Percentiles rank a stretch among this genome's conserved stretches.
phyloP scores from a whole-genome alignment of 1,140 invertebrate species.

The Schlechtendalia chinensis region DNA sequence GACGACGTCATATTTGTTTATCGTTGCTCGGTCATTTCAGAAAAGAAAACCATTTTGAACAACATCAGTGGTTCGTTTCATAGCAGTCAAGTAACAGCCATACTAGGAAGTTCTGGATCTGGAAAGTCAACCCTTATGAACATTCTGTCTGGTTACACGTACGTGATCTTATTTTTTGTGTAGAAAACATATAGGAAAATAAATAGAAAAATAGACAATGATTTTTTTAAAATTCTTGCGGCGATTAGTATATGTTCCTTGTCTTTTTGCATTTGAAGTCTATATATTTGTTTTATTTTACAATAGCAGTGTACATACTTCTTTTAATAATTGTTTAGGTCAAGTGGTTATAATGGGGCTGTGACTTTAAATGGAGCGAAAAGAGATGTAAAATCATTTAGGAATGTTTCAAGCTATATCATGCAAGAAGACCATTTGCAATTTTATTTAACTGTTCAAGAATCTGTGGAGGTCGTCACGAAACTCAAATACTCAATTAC shows the following conservation, averaged over 20 bases:
- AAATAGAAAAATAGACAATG: no score
- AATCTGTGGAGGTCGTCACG: slow-evolving; percentile 80
- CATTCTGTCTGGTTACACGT: slow-evolving; percentile 87
- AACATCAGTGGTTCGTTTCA: slow-evolving; percentile 77
- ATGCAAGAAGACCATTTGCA: slow-evolving; percentile 84
- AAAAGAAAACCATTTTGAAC: slow-evolving; percentile 77
- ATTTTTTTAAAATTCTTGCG: no score
- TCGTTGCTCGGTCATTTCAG: slow-evolving; percentile 55
- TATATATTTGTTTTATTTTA: background rate
- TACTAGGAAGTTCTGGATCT: slow-evolving; percentile 91
- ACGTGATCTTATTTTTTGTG: slow-evolving; percentile 56
- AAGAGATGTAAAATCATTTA: slow-evolving; percentile 56
- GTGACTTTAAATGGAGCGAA: slow-evolving; percentile 39
- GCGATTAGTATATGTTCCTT: no score
- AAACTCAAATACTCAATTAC: slow-evolving; percentile 65
- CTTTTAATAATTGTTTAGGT: background rate
- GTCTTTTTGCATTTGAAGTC: background rate
- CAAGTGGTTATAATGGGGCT: slow-evolving; percentile 22
- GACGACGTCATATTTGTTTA: background rate
- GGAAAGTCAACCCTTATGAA: slow-evolving; percentile 92
- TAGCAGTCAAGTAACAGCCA: slow-evolving; percentile 79
- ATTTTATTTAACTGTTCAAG: slow-evolving; percentile 73
- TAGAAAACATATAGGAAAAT: no score
- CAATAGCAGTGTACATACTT: background rate
- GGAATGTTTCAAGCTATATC: slow-evolving; percentile 82